Conservation (phyloP, 2,113 vertebrate species). For the Nannospalax galili region DNA sequence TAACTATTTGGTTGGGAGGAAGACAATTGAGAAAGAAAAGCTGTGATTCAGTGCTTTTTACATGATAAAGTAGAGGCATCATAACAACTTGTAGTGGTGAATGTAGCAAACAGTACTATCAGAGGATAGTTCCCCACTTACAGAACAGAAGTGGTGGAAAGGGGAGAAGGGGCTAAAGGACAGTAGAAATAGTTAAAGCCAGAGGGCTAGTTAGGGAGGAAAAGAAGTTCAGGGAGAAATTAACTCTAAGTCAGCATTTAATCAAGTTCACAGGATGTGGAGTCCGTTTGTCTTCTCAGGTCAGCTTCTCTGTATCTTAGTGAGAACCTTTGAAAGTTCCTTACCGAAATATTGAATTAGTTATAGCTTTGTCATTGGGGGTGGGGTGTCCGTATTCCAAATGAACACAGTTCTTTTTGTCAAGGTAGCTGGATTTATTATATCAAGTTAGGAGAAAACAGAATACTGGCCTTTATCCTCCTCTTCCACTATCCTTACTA, state of each 20-base stretch:
- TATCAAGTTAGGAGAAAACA: background rate
- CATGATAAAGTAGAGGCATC: background rate
- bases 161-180: background rate
- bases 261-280: background rate
- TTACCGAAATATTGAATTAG: background rate
- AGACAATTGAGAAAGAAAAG: background rate
- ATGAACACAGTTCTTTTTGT: background rate
- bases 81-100: background rate
- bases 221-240: background rate
- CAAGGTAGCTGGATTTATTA: background rate
- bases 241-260: background rate
- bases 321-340: background rate
- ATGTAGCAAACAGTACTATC: background rate
- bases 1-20: background rate
- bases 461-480: background rate
- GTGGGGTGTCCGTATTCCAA: background rate
- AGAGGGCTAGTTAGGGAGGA: background rate
- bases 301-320: background rate
- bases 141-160: background rate
- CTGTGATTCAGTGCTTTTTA: background rate
- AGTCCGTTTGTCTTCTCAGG: background rate
- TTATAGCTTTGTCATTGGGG: background rate
- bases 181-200: background rate
- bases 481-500: background rate
- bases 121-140: background rate